Percentiles rank a stretch among this genome's conserved stretches.
These are phyloP conservation scores for Xenopus borealis DNA, from an alignment of 2,113 vertebrate species.

Conservation along the genomic window DNA sequence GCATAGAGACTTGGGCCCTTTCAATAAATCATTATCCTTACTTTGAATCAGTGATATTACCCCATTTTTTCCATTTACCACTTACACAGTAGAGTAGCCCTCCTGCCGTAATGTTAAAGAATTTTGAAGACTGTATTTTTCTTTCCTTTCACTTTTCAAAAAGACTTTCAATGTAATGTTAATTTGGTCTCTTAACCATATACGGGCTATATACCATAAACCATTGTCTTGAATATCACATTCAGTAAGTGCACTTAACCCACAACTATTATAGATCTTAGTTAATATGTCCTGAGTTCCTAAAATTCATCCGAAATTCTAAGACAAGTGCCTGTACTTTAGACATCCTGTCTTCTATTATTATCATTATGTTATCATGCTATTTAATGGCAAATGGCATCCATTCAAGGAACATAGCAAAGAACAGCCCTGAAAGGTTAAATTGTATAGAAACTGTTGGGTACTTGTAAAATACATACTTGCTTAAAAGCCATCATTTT, in stretches of 20 bases:
- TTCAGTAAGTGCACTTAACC: not conserved
- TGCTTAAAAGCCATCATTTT: conserved; percentile 12
- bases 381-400: not conserved
- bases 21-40: not conserved
- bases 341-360: not conserved
- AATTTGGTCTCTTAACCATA: not conserved
- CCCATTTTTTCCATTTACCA: not conserved
- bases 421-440: not conserved
- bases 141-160: not conserved
- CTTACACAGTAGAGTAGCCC: not conserved
- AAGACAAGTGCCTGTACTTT: not conserved
- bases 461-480: conserved; percentile 1
- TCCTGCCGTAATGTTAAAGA: not conserved
- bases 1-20: not conserved
- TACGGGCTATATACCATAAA: not conserved
- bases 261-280: not conserved
- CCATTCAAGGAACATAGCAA: not conserved
- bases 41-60: not conserved
- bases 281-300: too few relatives aligned
- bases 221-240: not conserved
- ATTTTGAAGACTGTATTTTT: not conserved
- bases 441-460: not conserved
- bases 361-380: not conserved
- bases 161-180: not conserved
- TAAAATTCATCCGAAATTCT: too few relatives aligned